A percentile compares a stretch with the other conserved stretches of the same genome.
These are phyloP conservation scores for Drosophila mercatorum DNA, from an alignment of 2,888 invertebrate species.

Conservation along the genomic window DNA sequence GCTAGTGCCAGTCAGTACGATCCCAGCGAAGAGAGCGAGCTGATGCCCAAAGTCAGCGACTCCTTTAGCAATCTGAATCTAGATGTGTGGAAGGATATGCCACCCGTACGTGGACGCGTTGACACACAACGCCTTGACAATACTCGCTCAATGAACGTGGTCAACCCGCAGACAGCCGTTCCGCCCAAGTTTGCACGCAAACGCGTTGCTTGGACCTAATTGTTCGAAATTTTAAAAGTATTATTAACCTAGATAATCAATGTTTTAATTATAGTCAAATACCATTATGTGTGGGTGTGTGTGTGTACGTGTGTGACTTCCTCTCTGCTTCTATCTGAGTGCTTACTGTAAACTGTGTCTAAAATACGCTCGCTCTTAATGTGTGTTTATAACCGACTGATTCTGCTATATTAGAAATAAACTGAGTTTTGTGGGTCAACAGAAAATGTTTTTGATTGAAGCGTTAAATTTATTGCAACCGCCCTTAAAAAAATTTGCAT, in stretches of 20 bases:
- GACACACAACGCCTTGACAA: constrained; percentile 64
- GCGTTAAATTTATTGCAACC: too few species aligned
- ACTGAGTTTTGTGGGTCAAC: constrained; percentile 35
- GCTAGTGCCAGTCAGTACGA: constrained; percentile 6
- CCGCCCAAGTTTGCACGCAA: constrained; percentile 82
- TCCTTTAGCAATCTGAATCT: constrained; percentile 81
- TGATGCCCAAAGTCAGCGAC: constrained; percentile 53
- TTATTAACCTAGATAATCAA: constrained; percentile 24
- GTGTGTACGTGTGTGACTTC: too few species aligned
- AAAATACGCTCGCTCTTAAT: constrained; percentile 9
- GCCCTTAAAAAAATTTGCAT: too few species aligned
- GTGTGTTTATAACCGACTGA: constrained; percentile 10
- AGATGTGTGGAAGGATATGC: constrained; percentile 69
- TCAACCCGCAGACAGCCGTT: constrained; percentile 61
- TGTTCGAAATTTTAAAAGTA: constrained; percentile 31
- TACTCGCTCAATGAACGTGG: constrained; percentile 69
- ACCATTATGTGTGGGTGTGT: background rate
- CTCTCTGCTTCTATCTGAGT: background rate
- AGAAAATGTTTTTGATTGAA: constrained; percentile 5
- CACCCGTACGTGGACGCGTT: constrained; percentile 45
- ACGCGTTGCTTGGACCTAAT: constrained; percentile 81
- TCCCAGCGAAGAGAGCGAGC: constrained; percentile 11
- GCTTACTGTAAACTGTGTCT: constrained; percentile 19
- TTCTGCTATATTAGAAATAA: constrained; percentile 40
- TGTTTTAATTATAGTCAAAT: constrained; percentile 23